Percentiles rank a stretch among this genome's conserved stretches.
phyloP scores from a whole-genome alignment of 37 sponge, comb jelly and placozoan genomes.

The Agelas oroides region DNA sequence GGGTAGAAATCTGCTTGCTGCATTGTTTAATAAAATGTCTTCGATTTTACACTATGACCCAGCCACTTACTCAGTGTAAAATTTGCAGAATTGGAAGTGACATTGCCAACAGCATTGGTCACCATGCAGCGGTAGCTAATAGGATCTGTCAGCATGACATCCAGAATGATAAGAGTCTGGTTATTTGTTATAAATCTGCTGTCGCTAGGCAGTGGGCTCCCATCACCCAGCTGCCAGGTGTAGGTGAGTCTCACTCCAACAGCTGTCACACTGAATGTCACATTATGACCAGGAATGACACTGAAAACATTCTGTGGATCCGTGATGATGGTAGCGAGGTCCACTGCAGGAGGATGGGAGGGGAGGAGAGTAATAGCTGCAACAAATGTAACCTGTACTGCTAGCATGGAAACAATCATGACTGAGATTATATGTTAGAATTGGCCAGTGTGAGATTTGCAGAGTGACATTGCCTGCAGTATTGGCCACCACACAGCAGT shows the following conservation, averaged over 20 bases:
- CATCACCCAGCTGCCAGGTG: background rate
- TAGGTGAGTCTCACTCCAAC: background rate
- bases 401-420: no score
- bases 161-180: background rate
- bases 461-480: no score
- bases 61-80: conserved; percentile 11
- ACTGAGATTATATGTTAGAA: no score
- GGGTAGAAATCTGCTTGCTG: no score
- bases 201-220: background rate
- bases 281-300: background rate
- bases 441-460: no score
- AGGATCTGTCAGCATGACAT: background rate
- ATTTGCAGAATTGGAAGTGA: background rate
- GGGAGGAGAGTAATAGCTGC: no score
- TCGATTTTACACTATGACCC: no score
- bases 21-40: no score
- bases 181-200: background rate
- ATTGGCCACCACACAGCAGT: no score
- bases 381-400: no score
- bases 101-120: conserved; percentile 13
- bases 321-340: background rate
- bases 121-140: background rate
- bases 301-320: background rate
- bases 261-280: conserved; percentile 5
- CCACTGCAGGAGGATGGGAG: background rate